Base-by-base conservation (phyloP, 2,113 vertebrate genomes). In the Riparia riparia region DNA sequence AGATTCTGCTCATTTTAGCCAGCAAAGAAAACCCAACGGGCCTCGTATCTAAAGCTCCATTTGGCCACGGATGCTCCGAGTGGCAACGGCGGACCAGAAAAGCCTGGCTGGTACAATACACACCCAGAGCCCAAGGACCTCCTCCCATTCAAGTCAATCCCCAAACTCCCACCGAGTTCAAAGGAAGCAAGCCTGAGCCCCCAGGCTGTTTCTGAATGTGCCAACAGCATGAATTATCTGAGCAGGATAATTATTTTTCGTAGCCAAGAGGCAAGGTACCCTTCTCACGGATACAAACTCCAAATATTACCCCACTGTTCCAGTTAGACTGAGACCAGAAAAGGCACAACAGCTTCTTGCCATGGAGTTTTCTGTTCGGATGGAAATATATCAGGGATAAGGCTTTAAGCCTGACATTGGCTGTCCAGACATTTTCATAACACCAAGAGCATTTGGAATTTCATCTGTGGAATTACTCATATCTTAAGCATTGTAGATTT, bases 191-290 rank as follows among this genome's bases (percentile, higher is more conserved):
- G 66, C 28, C 86, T 29, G 45, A 83, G 92, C 85, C 96, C 72
- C 64, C n/a, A 16, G 90, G 92, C 93, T 94, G 61, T 10, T 91
- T 61, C 82, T 60, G 50, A 81, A 60, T 50, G 82, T 86, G 90
- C 94, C 95, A 93, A 71, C 5, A 95, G 92, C 72, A 50, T n/a
- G 79, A 94, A 96, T 96, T 97, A 96, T 94, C 89, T 47, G 86
- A 97, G 97, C 79, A 66, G 95, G 94, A 54, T 83, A 95, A 25
- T 92, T 96, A 92, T 96, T 97, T 98, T 97, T 96, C 95, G 95
- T 96, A 96, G 96, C 97, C 96, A 95, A 94, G 86, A 96, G 90
- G 92, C 91, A 97, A 96, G 81, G 92, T 95, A 96, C 79, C 94
- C 92, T 86, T 94, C 94, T 96, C 94, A 61, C 11, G 39, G 94